A percentile compares a stretch with the other conserved stretches of the same genome.
phyloP scores from a whole-genome alignment of 1,140 invertebrate species.

The Leptinotarsa texana region DNA sequence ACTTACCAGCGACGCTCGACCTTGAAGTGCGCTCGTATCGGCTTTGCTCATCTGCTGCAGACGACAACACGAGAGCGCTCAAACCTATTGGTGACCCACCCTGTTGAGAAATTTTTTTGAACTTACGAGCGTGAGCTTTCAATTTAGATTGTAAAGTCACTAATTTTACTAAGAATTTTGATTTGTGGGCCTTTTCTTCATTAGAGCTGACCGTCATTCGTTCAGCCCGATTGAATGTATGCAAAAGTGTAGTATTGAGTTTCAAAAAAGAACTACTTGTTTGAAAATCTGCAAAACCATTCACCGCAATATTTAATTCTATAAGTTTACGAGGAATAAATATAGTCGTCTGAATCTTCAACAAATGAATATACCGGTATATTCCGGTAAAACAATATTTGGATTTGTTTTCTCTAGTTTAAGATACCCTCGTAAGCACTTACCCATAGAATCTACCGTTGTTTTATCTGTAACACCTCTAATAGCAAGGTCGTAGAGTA shows the following conservation, averaged over 20 bases:
- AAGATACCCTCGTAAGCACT: neutral
- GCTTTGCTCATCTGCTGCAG: too few relatives aligned
- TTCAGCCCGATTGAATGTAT: neutral
- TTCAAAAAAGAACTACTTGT: slow-evolving; percentile 2
- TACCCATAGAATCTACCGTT: neutral
- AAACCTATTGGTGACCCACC: neutral
- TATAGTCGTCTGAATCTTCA: neutral
- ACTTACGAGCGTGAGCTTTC: neutral
- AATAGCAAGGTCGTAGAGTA: too few relatives aligned
- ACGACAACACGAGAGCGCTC: neutral
- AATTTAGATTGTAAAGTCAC: neutral
- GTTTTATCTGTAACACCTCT: neutral
- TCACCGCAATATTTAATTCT: neutral
- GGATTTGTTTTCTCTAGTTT: slow-evolving; percentile 1
- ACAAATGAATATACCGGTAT: neutral
- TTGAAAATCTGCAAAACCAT: neutral
- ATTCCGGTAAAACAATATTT: neutral
- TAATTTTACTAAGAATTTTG: neutral
- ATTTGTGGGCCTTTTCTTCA: neutral
- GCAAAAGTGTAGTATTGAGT: neutral
- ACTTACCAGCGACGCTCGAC: too few relatives aligned
- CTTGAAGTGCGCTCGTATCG: too few relatives aligned
- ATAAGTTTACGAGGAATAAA: neutral
- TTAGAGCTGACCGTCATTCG: neutral
- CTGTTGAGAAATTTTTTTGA: neutral